Evolutionary conservation across 2,888 invertebrate genomes (phyloP), one percentile per base, ranked within the genome.

Genomic region (Lithophane semibrunnea): DNA sequence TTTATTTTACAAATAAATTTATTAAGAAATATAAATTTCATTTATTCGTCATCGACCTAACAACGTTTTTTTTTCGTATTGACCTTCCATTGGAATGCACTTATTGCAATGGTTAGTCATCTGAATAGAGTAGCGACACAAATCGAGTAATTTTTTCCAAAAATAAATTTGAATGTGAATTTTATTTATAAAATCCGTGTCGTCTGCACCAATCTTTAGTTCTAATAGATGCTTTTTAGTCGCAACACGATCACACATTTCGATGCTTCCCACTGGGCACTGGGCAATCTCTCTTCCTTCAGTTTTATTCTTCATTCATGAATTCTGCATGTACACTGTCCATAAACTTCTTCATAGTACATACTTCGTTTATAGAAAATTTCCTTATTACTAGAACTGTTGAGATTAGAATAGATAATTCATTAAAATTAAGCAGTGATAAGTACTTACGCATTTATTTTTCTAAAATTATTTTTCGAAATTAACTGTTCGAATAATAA

Each of bases 161-260:
- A 49, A 42, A 21, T 79, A 47, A 16, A 16, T 54, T 52, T 10
- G 24, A 9, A 9, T 21, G 10, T 16, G n/a, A 37, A 68, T 77
- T 54, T 24, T 7, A 58, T 54, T 52, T 5, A 49, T 16, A 44
- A 68, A 47, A 16, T 24, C 54, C 47, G 52, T 77, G 68, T 86
- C 81, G 63, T 81, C 73, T 88, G 86, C 65, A 79, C 65, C 18
- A 61, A n/a, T 75, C 16, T 74, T 64, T 72, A 85, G 80, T 77
- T 77, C 49, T 89, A 84, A 85, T 91, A 92, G 91, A 90, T 90
- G 94, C 94, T 94, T 94, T 82, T 88, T 95, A 95, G 94, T 88
- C 90, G 94, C 94, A 91, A 94, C 92, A 94, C 93, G 93, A 92
- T 95, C 94, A 95, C 95, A 95, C 95, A 94, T 94, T 92, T 93